Percentiles rank a stretch among this genome's conserved stretches.
Conservation (phyloP, 2,113 vertebrate species). For the Melozone crissalis region DNA sequence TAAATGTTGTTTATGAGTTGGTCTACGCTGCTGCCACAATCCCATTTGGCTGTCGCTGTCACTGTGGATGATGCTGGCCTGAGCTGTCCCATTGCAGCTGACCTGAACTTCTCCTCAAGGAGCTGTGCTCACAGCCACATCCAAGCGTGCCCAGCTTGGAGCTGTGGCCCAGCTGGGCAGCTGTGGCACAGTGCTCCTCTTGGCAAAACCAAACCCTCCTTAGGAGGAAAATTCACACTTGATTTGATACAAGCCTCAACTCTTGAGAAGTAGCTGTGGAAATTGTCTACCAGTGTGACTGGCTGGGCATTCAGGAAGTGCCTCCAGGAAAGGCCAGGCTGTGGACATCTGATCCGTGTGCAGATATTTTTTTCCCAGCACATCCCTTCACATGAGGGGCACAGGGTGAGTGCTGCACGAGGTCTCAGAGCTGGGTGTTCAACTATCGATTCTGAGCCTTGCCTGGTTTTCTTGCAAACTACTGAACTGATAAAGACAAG, state of each 20-base stretch:
- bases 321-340: neutral
- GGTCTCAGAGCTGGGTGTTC: rapidly evolving
- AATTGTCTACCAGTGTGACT: neutral
- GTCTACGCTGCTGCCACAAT: neutral
- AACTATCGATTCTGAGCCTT: neutral
- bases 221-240: neutral
- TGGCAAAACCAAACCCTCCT: neutral
- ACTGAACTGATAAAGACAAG: conserved; percentile 37
- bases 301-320: neutral
- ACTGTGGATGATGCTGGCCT: neutral
- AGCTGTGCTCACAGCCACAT: neutral
- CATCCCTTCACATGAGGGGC: neutral
- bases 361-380: neutral
- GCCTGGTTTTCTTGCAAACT: conserved; percentile 39
- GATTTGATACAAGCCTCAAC: neutral
- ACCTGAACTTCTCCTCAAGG: neutral
- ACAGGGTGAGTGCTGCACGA: neutral
- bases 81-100: neutral
- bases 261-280: neutral
- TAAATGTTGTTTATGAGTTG: conserved; percentile 4
- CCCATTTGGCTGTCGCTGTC: neutral
- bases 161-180: neutral
- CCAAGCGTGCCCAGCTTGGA: neutral
- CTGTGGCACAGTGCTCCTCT: neutral
- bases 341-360: neutral